Evolutionary conservation across 2,113 vertebrate species (phyloP), one percentile per base, ranked within the genome.

Genomic region (Charina bottae): DNA sequence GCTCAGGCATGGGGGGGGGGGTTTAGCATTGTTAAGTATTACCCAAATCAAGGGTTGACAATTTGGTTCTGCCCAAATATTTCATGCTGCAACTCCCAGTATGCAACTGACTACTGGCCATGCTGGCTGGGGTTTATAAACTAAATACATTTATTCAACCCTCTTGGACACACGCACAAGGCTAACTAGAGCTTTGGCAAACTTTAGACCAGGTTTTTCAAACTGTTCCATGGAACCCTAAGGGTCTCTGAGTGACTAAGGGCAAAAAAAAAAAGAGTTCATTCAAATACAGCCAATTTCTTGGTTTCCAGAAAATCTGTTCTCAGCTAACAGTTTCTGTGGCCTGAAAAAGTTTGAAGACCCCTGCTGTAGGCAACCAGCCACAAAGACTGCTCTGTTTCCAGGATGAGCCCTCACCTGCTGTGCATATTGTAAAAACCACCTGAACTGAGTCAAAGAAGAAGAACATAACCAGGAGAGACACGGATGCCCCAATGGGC

Each of bases 401-500:
- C 91, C 92, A 87, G 49, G 49, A 49, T 49, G 49, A 49, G 49
- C 49, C 49, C 49, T 97, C 97, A 99, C 99, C 99, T 99, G 99
- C 99, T 96, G 99, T 99, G 98, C 99, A 99, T 98, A 99, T 99
- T 97, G 99, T 99, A 96, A 99, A 99, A 97, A 99, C 99, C 96
- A 99, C 99, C 96, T 99, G 99, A 97, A 99, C 99, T 0, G 99
- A 99, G 96, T 99, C 99, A 85, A 99, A 99, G 98, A 99, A 99
- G 98, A 99, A 99, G 98, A 99, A 99, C 99, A 99, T 99, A 93
- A 99, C 99, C 68, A 99, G 98, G 94, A 99, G 98, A 93, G 99
- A 99, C 90, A 99, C 99, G 0, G 99, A 99, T 0, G 99, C 99
- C 95, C 99, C 99, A 83, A 99, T 99, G 0, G 99, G 99, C 94